These are phyloP conservation scores for Xanthia icteritia DNA, from an alignment of 2,888 invertebrate species.

Conservation along the genomic window DNA sequence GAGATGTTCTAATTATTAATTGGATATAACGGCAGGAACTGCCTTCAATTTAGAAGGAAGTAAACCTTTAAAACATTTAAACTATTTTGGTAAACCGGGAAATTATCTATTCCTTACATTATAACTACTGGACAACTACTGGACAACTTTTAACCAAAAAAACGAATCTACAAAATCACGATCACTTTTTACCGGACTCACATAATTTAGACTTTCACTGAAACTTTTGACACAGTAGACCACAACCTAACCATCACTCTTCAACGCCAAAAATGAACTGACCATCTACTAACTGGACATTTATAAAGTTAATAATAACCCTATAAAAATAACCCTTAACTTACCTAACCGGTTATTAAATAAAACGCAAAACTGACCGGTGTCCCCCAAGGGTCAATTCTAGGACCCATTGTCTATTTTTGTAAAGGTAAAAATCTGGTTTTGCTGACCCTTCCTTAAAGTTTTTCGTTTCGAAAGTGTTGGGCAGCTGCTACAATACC, in stretches of 20 bases:
- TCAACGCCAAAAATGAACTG: slow-evolving; percentile 81
- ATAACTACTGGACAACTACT: background rate
- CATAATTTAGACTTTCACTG: slow-evolving; percentile 31
- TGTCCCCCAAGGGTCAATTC: slow-evolving; percentile 86
- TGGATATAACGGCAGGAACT: too few relatives aligned
- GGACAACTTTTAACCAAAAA: background rate
- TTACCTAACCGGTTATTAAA: slow-evolving; percentile 82
- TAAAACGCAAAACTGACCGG: slow-evolving; percentile 84
- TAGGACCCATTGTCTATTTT: slow-evolving; percentile 82
- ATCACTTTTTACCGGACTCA: slow-evolving; percentile 10
- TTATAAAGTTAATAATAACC: slow-evolving; percentile 76
- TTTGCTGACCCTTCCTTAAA: slow-evolving; percentile 88
- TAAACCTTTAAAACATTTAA: slow-evolving; percentile 2
- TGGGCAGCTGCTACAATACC: slow-evolving; percentile 83
- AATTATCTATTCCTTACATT: background rate
- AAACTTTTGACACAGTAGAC: slow-evolving; percentile 58
- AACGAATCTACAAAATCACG: background rate
- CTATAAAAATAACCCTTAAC: slow-evolving; percentile 80
- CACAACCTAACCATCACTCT: slow-evolving; percentile 68
- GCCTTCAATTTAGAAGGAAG: background rate
- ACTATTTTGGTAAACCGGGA: too few relatives aligned
- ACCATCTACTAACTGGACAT: slow-evolving; percentile 76
- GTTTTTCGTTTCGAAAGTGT: slow-evolving; percentile 76
- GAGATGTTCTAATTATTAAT: background rate
- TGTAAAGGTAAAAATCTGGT: slow-evolving; percentile 88